These are phyloP conservation scores for Girardinus metallicus DNA, from an alignment of 2,797 vertebrate genomes.

Conservation along the genomic window DNA sequence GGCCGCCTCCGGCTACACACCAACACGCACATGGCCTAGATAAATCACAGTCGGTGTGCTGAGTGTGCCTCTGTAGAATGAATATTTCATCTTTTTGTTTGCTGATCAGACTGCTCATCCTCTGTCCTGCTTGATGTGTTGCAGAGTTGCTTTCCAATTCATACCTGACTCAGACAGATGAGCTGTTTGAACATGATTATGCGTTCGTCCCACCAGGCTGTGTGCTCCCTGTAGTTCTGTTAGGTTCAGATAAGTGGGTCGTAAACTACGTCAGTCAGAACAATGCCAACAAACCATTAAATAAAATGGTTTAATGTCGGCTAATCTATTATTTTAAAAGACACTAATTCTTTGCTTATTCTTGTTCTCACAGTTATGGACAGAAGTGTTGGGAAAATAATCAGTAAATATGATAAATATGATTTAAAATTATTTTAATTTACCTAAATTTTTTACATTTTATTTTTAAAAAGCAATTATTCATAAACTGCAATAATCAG, in stretches of 20 bases:
- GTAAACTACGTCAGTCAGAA: not conserved
- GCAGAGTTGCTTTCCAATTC: not conserved
- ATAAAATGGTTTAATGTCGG: not conserved
- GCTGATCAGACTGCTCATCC: slow-evolving; percentile 29
- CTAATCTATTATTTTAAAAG: not conserved
- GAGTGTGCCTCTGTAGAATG: slow-evolving; percentile 20
- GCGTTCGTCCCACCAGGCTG: not conserved
- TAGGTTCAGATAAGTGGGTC: not conserved
- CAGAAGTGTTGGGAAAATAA: not conserved
- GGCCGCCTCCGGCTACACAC: not conserved
- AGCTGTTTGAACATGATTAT: slow-evolving; percentile 15
- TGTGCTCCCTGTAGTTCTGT: slow-evolving; percentile 21
- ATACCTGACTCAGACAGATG: slow-evolving; percentile 34
- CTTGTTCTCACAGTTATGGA: not conserved
- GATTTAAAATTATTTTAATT: not conserved
- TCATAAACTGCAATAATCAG: not conserved
- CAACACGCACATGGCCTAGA: not conserved
- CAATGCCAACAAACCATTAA: not conserved
- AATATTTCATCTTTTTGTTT: slow-evolving; percentile 28
- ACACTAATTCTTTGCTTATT: not conserved
- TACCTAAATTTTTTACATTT: not conserved
- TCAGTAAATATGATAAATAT: not conserved
- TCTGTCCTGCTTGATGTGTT: slow-evolving; percentile 14
- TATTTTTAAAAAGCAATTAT: not conserved
- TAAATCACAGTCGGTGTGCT: slow-evolving; percentile 15